These are phyloP conservation scores for Acrobasis suavella DNA, from an alignment of 2,888 invertebrate genomes.

Conservation along the genomic window DNA sequence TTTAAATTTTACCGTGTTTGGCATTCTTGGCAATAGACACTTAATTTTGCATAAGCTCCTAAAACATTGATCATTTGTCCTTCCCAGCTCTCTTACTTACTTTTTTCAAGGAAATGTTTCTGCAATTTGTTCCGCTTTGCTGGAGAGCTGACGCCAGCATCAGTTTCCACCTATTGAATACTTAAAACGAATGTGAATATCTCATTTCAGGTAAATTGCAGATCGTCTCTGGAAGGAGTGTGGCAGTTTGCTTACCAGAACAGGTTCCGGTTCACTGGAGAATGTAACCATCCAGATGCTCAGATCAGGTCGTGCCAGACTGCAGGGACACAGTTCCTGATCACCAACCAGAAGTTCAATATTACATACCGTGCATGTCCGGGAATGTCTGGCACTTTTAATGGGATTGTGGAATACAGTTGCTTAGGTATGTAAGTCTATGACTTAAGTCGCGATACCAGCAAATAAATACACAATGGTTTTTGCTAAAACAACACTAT, in stretches of 20 bases:
- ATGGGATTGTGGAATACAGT: slow-evolving; percentile 95
- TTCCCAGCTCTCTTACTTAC: too few relatives aligned
- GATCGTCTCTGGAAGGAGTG: slow-evolving; percentile 96
- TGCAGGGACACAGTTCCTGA: slow-evolving; percentile 96
- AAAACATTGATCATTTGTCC: too few relatives aligned
- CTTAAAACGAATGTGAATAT: not conserved
- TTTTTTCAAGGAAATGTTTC: too few relatives aligned
- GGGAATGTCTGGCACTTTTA: slow-evolving; percentile 95
- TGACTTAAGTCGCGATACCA: too few relatives aligned
- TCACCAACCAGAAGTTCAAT: slow-evolving; percentile 98
- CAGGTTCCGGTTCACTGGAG: slow-evolving; percentile 94
- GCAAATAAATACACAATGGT: too few relatives aligned
- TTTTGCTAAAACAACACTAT: too few relatives aligned
- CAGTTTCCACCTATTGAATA: too few relatives aligned
- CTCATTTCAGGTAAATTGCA: slow-evolving; percentile 87
- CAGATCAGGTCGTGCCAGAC: slow-evolving; percentile 97
- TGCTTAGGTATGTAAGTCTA: slow-evolving; percentile 84
- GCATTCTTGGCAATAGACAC: too few relatives aligned
- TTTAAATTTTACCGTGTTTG: too few relatives aligned
- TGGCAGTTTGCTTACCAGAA: slow-evolving; percentile 98
- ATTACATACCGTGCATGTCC: slow-evolving; percentile 95
- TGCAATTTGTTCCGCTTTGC: too few relatives aligned
- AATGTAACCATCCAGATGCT: slow-evolving; percentile 94
- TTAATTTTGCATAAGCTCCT: too few relatives aligned
- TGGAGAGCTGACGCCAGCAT: too few relatives aligned